Conservation (phyloP, 2,888 invertebrate species). For the Cryptocephalus moraei region DNA sequence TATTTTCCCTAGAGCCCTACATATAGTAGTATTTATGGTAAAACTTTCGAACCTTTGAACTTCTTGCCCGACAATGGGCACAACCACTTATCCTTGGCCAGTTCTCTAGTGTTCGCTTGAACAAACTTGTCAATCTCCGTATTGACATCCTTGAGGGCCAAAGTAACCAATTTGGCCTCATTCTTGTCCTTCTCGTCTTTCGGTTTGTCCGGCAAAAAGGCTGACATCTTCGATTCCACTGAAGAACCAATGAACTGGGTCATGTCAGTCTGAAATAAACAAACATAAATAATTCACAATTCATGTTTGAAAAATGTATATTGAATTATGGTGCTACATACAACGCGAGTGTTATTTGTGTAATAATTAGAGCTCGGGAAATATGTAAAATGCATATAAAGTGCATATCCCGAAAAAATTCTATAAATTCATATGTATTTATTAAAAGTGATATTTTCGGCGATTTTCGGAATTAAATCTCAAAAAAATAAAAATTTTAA, state of each 20-base stretch:
- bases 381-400: no score
- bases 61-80: constrained; percentile 98
- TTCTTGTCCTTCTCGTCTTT: constrained; percentile 59
- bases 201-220: constrained; percentile 72
- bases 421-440: no score
- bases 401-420: no score
- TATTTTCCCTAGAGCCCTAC: no score
- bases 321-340: no score
- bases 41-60: constrained; percentile 58
- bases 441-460: no score
- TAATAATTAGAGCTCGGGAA: no score
- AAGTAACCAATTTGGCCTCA: constrained; percentile 31
- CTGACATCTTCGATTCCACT: constrained; percentile 86
- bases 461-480: no score
- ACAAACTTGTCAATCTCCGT: constrained; percentile 90
- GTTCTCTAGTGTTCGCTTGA: constrained; percentile 89
- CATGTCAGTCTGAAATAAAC: constrained; percentile 47
- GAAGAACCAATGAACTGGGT: constrained; percentile 64
- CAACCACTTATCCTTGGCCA: constrained; percentile 97
- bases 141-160: constrained; percentile 43
- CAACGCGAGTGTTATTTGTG: no score
- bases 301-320: no score
- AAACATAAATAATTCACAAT: background rate
- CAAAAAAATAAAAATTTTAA: no score
- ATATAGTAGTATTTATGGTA: no score